Conservation (phyloP, 64 coral and sea anemone species). For the Porites australiensis region DNA sequence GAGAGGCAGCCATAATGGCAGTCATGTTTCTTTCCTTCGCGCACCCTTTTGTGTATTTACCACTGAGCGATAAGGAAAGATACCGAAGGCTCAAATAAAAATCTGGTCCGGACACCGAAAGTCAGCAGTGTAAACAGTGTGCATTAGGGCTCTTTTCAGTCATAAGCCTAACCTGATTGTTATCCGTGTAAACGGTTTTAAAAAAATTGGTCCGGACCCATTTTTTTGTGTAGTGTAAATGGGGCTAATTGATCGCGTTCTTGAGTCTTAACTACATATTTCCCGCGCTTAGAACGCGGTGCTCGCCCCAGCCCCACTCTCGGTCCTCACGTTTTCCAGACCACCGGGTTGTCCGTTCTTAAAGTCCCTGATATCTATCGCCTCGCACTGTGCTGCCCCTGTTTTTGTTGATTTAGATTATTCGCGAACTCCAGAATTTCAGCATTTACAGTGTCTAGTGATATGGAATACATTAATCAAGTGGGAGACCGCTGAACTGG, state of each 20-base stretch:
- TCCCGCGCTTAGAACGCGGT: too few species aligned
- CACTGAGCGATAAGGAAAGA: constrained; percentile 59
- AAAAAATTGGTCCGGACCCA: background rate
- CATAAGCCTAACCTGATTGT: background rate
- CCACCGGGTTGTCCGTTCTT: too few species aligned
- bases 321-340: too few species aligned
- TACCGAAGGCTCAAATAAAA: constrained; percentile 62
- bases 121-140: constrained; percentile 13
- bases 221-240: constrained; percentile 26
- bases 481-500: too few species aligned
- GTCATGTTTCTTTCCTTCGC: constrained; percentile 39
- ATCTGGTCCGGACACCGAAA: constrained; percentile 21
- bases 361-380: too few species aligned
- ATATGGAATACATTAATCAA: too few species aligned
- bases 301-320: too few species aligned
- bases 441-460: too few species aligned
- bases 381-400: too few species aligned
- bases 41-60: constrained; percentile 52
- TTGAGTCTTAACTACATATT: too few species aligned
- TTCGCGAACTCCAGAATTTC: too few species aligned
- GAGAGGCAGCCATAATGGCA: constrained; percentile 44
- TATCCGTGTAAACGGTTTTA: constrained; percentile 23
- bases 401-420: too few species aligned
- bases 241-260: background rate
- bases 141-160: constrained; percentile 43